Base-by-base conservation (phyloP, 2,888 invertebrate species). In the Gnatocerus cornutus region DNA sequence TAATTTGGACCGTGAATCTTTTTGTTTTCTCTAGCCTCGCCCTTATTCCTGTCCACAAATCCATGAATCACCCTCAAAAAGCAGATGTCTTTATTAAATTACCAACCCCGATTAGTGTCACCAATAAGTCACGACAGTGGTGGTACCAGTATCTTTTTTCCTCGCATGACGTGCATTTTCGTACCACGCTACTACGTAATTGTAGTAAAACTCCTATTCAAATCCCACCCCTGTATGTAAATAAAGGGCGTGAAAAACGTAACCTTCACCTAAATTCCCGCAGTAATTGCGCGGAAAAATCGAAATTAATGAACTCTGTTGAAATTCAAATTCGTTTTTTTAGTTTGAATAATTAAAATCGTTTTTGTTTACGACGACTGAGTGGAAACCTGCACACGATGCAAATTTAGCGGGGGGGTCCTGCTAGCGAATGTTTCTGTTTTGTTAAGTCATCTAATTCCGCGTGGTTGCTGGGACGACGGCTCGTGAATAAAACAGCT, bases 11-110 rank as follows among this genome's bases (percentile, higher is more conserved):
- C 4, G 21, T 21, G 21, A 21, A 21, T 4, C 4, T 21, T n/a
- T 33, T 33, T n/a, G 33, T 33, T 33, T 33, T 33, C 7, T 1
- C 33, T n/a, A 33, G 21, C 21, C 21, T 21, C 21, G 21, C 21
- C 21, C n/a, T 33, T 33, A 33, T 7, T 33, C 2, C n/a, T 33
- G 33, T 6, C 33, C 12, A 41, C 30, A 33, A 58, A 30, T 13
- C 27, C 27, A 30, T 48, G 50, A 61, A 43, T 65, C 46, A 55
- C 30, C 55, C 16, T 8, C 37, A 14, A 55, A 29, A 30, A 29
- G 53, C 64, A 64, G 64, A 65, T 65, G 65, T 66, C 58, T 41
- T 58, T 55, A 66, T 56, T 66, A 56, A 66, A 66, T 66, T 52
- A 61, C 21, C 30, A 29, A 30, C 12, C 13, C 8, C 9, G 43